Conservation (phyloP, 2,797 vertebrate genomes). For the Labeo calbasu region DNA sequence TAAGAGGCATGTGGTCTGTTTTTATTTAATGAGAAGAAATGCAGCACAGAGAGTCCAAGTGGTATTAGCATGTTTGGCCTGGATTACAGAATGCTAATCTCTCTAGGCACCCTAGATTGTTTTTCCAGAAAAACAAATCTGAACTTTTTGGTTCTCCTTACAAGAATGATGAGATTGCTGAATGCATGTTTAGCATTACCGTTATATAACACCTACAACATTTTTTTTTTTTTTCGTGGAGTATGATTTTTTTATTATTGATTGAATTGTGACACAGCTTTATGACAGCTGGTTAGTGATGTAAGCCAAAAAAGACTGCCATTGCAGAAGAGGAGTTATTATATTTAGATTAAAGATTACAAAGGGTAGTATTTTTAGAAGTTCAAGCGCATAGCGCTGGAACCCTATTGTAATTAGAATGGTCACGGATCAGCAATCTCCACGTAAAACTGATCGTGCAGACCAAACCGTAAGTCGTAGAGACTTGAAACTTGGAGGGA, state of each 20-base stretch:
- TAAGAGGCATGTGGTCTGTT: conserved; percentile 57
- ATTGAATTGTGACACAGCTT: not conserved
- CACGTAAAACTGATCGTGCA: too few species aligned
- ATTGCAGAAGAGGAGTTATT: not conserved
- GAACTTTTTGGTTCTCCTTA: not conserved
- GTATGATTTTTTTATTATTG: not conserved
- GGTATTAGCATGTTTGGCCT: conserved; percentile 58
- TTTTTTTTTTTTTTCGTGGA: too few species aligned
- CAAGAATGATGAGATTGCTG: not conserved
- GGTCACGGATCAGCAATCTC: too few species aligned
- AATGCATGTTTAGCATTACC: not conserved
- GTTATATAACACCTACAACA: not conserved
- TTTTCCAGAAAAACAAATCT: conserved; percentile 27
- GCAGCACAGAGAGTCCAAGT: not conserved
- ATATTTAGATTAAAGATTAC: conserved; percentile 7
- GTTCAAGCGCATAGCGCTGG: too few species aligned
- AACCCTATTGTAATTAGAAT: too few species aligned
- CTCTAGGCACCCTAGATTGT: conserved; percentile 56
- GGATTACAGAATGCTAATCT: conserved; percentile 69
- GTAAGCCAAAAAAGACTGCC: conserved; percentile 4
- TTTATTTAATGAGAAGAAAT: conserved; percentile 28
- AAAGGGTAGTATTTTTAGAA: too few species aligned
- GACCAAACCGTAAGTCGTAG: too few species aligned
- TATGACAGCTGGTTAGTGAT: not conserved
- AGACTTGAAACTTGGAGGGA: too few species aligned